Evolutionary conservation across 2,888 invertebrate genomes (phyloP).

Genomic region (Agriopis aurantiaria): DNA sequence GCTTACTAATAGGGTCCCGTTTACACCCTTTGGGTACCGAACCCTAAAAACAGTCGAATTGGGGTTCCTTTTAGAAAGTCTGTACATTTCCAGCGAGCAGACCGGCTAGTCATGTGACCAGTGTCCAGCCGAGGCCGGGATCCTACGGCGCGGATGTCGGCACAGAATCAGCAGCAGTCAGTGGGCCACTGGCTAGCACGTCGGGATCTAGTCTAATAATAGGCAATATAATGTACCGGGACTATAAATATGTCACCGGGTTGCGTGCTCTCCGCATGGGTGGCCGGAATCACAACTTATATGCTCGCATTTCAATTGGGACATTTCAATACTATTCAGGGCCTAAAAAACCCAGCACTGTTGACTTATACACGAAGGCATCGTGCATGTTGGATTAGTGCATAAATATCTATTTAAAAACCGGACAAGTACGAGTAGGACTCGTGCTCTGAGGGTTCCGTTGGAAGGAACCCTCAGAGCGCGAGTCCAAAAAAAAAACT

Average conservation of each 20-base stretch:
- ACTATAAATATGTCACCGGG: conserved; percentile 31
- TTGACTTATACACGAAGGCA: no score
- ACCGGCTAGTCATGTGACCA: neutral
- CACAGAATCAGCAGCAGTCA: neutral
- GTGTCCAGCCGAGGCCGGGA: neutral
- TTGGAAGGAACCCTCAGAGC: no score
- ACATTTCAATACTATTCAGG: neutral
- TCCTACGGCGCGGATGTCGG: neutral
- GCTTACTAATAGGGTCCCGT: no score
- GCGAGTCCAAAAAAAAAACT: no score
- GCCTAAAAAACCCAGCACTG: no score
- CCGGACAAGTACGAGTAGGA: no score
- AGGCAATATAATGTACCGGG: conserved; percentile 26
- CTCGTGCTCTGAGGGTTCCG: no score
- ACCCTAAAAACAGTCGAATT: no score
- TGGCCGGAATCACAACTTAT: conserved; percentile 10
- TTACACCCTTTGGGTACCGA: no score
- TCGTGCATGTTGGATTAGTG: no score
- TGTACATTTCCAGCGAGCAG: neutral
- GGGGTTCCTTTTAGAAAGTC: no score
- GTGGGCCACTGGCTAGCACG: neutral
- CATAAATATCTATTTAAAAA: no score
- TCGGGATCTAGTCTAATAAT: conserved; percentile 19
- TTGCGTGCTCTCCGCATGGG: conserved; percentile 24
- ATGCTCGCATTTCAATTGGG: neutral